Conservation (phyloP, 2,797 vertebrate species). For the Molossus molossus region DNA sequence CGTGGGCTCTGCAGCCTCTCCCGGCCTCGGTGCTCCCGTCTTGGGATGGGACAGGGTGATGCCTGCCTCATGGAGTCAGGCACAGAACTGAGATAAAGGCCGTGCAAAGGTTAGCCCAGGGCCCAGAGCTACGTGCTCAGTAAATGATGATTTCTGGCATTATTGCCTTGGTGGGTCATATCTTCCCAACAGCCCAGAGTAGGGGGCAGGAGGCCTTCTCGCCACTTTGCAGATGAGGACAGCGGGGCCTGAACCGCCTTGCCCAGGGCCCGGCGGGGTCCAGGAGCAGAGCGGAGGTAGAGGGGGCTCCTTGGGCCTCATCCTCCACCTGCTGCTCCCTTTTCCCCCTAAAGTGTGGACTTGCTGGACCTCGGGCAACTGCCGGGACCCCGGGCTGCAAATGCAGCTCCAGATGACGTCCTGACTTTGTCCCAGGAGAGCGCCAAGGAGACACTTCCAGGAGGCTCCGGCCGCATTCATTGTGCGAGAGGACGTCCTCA, state of each 20-base stretch:
- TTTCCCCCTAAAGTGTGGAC: not conserved
- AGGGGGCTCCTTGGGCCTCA: rapidly evolving
- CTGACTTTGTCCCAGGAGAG: conserved; percentile 50
- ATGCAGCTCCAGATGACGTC: not conserved
- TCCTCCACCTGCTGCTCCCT: no score
- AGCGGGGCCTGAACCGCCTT: not conserved
- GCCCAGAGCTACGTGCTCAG: not conserved
- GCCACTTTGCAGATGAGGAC: not conserved
- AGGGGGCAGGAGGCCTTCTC: not conserved
- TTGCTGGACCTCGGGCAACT: not conserved
- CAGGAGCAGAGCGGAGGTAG: not conserved
- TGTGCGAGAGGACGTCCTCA: conserved; percentile 4
- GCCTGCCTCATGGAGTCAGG: not conserved
- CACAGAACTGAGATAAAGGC: not conserved
- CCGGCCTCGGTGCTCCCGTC: not conserved
- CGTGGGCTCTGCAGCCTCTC: not conserved
- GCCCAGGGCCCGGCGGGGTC: rapidly evolving
- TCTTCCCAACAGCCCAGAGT: not conserved
- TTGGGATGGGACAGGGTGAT: not conserved
- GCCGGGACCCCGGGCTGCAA: not conserved
- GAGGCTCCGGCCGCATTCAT: not conserved
- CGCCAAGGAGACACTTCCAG: not conserved
- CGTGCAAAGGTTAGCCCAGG: not conserved
- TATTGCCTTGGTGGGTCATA: not conserved
- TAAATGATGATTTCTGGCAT: not conserved